Conservation (phyloP, 2,797 vertebrate species). For the Hirundo rustica region DNA sequence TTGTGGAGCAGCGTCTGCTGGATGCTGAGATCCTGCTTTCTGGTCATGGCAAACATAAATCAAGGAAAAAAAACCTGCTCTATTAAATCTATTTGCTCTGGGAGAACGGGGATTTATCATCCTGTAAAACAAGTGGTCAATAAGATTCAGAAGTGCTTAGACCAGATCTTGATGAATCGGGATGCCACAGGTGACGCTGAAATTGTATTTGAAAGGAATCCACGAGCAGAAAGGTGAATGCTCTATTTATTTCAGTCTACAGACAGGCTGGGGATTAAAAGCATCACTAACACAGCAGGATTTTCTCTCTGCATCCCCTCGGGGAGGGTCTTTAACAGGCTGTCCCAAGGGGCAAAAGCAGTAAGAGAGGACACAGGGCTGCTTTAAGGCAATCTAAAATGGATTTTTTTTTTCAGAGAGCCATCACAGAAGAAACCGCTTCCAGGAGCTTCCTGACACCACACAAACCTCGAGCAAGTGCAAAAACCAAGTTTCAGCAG, state of each 20-base stretch:
- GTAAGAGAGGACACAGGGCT: background rate
- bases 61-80: conserved; percentile 48
- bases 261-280: background rate
- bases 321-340: background rate
- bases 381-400: background rate
- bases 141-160: conserved; percentile 51
- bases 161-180: conserved; percentile 24
- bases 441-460: background rate
- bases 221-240: background rate
- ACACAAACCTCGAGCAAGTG: background rate
- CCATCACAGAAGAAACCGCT: background rate
- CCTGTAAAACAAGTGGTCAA: conserved; percentile 43
- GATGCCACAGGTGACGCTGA: conserved; percentile 13
- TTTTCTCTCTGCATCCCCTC: background rate
- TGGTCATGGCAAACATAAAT: conserved; percentile 59
- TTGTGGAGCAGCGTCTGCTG: background rate
- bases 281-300: background rate
- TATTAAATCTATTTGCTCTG: conserved; percentile 44
- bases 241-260: background rate
- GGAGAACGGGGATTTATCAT: conserved; percentile 59
- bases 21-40: conserved; percentile 21
- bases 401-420: background rate
- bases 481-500: background rate
- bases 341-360: background rate
- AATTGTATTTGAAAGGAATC: conserved; percentile 16